phyloP scores from a whole-genome alignment of 2,113 vertebrate species.

The Vulpes vulpes region DNA sequence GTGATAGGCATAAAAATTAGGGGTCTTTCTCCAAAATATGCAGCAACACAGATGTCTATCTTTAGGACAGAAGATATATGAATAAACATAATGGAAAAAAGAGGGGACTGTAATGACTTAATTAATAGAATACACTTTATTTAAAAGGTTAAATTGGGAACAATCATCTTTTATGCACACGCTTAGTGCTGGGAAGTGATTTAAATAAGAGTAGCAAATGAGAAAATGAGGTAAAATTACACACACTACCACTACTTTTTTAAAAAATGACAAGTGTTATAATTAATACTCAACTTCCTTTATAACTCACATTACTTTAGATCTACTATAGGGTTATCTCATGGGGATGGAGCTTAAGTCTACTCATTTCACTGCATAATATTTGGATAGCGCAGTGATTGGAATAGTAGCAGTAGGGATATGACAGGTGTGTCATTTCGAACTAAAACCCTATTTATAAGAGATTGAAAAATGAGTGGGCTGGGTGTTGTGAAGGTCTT shows the following conservation, averaged over 20 bases:
- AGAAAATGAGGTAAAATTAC: conserved; percentile 83
- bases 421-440: background rate
- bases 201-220: conserved; percentile 84
- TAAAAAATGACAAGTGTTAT: conserved; percentile 75
- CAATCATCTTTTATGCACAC: conserved; percentile 81
- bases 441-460: conserved; percentile 51
- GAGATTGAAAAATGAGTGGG: background rate
- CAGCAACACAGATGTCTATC: conserved; percentile 73
- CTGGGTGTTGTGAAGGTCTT: background rate
- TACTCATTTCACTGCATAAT: conserved; percentile 43
- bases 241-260: conserved; percentile 64
- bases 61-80: conserved; percentile 72
- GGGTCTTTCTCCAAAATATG: conserved; percentile 71
- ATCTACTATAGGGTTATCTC: conserved; percentile 63
- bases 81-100: conserved; percentile 76
- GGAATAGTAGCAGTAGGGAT: background rate
- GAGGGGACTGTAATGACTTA: conserved; percentile 72
- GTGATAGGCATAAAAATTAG: conserved; percentile 80
- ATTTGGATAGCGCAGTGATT: conserved; percentile 22
- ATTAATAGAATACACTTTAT: conserved; percentile 77
- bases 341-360: conserved; percentile 44
- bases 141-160: conserved; percentile 83
- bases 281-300: conserved; percentile 79
- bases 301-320: conserved; percentile 72
- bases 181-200: conserved; percentile 71